A percentile compares a stretch with the other conserved stretches of the same genome.
phyloP scores from a whole-genome alignment of 2,888 invertebrate species.

The Philonicus albiceps region DNA sequence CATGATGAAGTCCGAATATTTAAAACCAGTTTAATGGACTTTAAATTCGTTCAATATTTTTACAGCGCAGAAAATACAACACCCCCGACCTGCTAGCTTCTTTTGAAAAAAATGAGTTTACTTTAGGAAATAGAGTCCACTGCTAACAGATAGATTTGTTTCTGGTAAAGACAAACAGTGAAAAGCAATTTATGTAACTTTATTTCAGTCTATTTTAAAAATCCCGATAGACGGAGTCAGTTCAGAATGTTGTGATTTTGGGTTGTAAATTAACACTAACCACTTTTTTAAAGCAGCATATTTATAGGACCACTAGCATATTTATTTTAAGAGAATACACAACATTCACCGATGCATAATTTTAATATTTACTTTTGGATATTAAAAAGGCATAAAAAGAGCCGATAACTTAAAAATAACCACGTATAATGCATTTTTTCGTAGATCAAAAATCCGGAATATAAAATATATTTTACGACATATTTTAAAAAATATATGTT shows the following conservation, averaged over 20 bases:
- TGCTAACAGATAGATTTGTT: neutral
- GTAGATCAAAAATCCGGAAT: too few species aligned
- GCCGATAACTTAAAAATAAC: too few species aligned
- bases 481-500: too few species aligned
- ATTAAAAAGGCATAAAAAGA: neutral
- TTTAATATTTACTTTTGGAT: too few species aligned
- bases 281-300: too few species aligned
- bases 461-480: too few species aligned
- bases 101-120: neutral
- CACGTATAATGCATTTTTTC: too few species aligned
- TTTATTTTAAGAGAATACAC: neutral
- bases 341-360: neutral
- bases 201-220: neutral
- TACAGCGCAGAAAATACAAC: neutral
- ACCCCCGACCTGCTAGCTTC: neutral
- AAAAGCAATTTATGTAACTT: neutral
- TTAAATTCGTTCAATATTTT: constrained; percentile 16
- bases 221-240: neutral
- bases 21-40: constrained; percentile 7
- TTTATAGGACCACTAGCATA: neutral
- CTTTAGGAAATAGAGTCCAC: neutral
- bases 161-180: neutral
- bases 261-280: neutral
- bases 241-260: neutral
- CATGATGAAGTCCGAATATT: constrained; percentile 22